Base-by-base conservation (phyloP, 2,797 vertebrate species). In the Hybognathus amarus region DNA sequence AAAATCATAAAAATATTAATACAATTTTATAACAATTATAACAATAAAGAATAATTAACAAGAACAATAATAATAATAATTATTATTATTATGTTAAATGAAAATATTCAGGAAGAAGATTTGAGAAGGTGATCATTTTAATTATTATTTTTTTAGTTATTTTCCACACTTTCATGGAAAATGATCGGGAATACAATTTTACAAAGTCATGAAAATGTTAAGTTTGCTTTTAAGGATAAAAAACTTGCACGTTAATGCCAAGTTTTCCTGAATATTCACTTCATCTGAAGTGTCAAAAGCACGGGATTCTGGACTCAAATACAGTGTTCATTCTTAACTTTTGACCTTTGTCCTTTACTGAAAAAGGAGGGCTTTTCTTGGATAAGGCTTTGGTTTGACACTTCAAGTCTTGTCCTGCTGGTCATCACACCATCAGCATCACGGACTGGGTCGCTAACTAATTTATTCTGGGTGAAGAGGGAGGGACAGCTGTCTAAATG, bases 401-500 rank as follows among this genome's bases (percentile, higher is more conserved):
- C 50, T 54, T 38, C 36, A 74, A 56, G 50, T 74, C 30, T 54
- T 56, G 50, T 74, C 50, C 50, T 42, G 36, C 74, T 76, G 74
- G 33, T 76, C 74, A 42, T 40, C 15, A 13, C 8, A n/a, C 30
- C 15, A 5, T 42, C 79, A 80, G 67, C 20, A 18, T 68, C 22
- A 18, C 47, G 63, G 33, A 2, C 38, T 63, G 24, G n/a, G 18
- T 61, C 6, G 6, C 36, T 81, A 22, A 61, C 67, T 77, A 24
- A 33, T 75, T 76, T 42, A 42, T 24, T 27, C 45, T 71, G 8
- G 9, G 36, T 66, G 36, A 71, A 75, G 59, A 61, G 45, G 45
- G 45, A 47, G 52, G 40, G 36, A n/a, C 84, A 50, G 70, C 84
- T 69, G 66, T 52, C 79, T 71, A 33, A 78, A 78, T 85, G 36